These are phyloP conservation scores for Caerostris extrusa DNA, from an alignment of 1,140 invertebrate species.

Conservation along the genomic window DNA sequence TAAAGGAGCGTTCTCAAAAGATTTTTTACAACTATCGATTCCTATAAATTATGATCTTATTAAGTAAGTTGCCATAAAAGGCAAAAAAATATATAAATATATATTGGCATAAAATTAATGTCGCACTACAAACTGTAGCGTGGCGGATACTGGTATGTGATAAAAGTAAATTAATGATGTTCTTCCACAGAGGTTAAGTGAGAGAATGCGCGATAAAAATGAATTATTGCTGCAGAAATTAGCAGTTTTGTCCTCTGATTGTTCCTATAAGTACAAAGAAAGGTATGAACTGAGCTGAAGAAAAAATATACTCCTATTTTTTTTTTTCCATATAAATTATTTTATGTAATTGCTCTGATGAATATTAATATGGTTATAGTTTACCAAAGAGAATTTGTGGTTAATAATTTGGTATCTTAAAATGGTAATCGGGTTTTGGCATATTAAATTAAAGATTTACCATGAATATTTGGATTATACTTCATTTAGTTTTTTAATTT, in stretches of 20 bases:
- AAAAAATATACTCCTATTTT: no score
- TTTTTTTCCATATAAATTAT: no score
- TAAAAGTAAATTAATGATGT: constrained; percentile 53
- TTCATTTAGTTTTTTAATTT: no score
- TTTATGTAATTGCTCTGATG: no score
- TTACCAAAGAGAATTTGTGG: no score
- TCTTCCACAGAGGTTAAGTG: not conserved
- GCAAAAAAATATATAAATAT: not conserved
- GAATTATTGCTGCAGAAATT: constrained; percentile 42
- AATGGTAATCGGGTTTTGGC: no score
- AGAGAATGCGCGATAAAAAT: constrained; percentile 44
- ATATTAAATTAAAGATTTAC: no score
- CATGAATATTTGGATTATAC: no score
- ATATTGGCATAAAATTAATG: constrained; percentile 25
- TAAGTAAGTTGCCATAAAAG: not conserved
- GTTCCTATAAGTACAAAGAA: not conserved
- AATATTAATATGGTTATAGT: no score
- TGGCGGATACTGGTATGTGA: not conserved
- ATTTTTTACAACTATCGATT: not conserved
- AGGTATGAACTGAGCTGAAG: not conserved
- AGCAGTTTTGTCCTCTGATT: not conserved
- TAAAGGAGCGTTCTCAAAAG: not conserved
- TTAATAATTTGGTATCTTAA: no score
- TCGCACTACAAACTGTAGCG: not conserved
- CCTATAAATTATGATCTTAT: constrained; percentile 17